phyloP scores from a whole-genome alignment of 2,113 vertebrate species.

The Holacanthus passer region DNA sequence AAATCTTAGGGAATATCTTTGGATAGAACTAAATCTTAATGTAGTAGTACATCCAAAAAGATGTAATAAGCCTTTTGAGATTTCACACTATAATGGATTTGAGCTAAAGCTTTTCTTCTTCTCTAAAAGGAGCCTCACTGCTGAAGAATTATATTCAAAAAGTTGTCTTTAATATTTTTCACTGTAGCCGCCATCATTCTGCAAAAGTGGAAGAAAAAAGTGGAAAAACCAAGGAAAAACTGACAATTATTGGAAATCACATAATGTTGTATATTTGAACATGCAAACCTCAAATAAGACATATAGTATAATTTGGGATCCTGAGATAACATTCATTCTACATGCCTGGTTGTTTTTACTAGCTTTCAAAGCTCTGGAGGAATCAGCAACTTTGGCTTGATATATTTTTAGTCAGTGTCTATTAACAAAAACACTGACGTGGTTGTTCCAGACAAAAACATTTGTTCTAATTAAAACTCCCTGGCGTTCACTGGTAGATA shows the following conservation, averaged over 20 bases:
- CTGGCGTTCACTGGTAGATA: not conserved
- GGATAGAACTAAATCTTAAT: not conserved
- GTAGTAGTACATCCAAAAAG: not conserved
- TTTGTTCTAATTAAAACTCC: slow-evolving; percentile 10
- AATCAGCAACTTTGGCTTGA: not conserved
- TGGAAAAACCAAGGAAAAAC: not conserved
- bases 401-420: too few relatives aligned
- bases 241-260: not conserved
- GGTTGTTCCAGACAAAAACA: not conserved
- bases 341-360: too few relatives aligned
- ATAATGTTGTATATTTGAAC: not conserved
- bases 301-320: not conserved
- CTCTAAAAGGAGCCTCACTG: not conserved
- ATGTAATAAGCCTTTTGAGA: not conserved
- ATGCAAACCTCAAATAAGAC: not conserved
- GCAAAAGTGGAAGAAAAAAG: not conserved
- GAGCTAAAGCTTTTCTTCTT: not conserved
- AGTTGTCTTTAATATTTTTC: not conserved
- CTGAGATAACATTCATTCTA: not conserved
- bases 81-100: not conserved
- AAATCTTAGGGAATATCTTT: not conserved
- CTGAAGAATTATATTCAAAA: not conserved
- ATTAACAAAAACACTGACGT: too few relatives aligned
- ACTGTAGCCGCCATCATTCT: not conserved
- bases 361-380: not conserved